Base-by-base conservation (phyloP, 2,113 vertebrate genomes). In the Phaethornis superciliosus region DNA sequence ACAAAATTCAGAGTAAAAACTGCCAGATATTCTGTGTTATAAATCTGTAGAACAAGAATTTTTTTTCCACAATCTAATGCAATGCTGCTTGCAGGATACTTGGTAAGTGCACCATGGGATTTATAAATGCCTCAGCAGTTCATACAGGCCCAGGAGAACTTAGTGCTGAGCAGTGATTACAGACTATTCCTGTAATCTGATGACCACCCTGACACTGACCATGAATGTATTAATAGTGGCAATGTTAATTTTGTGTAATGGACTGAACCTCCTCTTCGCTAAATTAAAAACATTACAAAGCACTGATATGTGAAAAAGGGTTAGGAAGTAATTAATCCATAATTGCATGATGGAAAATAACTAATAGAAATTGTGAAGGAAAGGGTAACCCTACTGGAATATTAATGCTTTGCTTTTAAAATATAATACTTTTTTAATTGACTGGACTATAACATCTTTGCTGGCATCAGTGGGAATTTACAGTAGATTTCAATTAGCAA, bases 301-400 rank as follows among this genome's bases (percentile, higher is more conserved):
- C 20, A 76, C 10, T 72, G 16, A 35, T 81, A 85, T 26, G 86
- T 83, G 85, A 69, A 89, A 89, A 87, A 84, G 21, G 58, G 30
- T 85, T 92, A 76, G 35, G 46, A 85, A 93, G 26, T 65, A 91
- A 88, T 94, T 92, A 93, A 88, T 80, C 27, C 35, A 24, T 83
- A 88, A 89, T 42, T 69, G 15, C 7, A 44, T 23, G 76, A 55
- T 74, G 30, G 75, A 95, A 95, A 94, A 89, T 71, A 91, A 47
- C 47, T 55, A 85, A 89, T 27, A 88, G 58, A 72, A 72, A 86
- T 44, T 35, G 19, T 72, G 76, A 81, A 88, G 15, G 47, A 90
- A 94, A 58, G 4, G n/a, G 26, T 55, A 85, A 83, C n/a, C 11
- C 56, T 90, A 88, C 12, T n/a, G 86, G 63, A 94, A 87, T 93